Percentiles rank a stretch among this genome's conserved stretches.
Evolutionary conservation across 2,797 vertebrate genomes (phyloP).

Genomic region (Telmatherina bonti): DNA sequence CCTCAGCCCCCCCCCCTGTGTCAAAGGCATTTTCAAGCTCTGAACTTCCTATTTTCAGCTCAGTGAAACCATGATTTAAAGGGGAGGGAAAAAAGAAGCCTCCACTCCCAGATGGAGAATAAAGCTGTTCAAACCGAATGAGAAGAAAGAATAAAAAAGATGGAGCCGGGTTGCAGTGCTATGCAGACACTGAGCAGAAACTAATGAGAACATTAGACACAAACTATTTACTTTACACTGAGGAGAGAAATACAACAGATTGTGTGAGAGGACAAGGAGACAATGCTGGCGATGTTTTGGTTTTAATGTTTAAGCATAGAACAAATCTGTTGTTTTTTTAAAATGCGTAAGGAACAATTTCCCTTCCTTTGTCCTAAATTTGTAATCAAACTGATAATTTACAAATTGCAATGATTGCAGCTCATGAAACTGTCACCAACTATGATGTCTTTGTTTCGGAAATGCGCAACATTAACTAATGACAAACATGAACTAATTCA

Average conservation of each 20-base stretch:
- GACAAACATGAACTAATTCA: no score
- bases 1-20: conserved; percentile 7
- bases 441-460: no score
- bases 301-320: conserved; percentile 14
- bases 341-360: no score
- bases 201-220: conserved; percentile 61
- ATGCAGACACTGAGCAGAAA: conserved; percentile 23
- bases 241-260: conserved; percentile 30
- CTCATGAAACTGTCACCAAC: no score
- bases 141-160: conserved; percentile 57
- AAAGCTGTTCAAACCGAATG: conserved; percentile 61
- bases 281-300: no score
- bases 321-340: neutral
- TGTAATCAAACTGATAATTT: no score
- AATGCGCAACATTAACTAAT: no score
- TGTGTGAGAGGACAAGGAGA: conserved; percentile 20
- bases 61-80: conserved; percentile 58
- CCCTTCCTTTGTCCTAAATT: no score
- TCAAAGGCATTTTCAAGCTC: conserved; percentile 63
- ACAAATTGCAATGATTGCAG: no score
- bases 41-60: conserved; percentile 67
- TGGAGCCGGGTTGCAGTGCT: conserved; percentile 16
- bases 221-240: conserved; percentile 43
- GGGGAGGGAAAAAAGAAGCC: conserved; percentile 25
- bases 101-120: conserved; percentile 48